phyloP scores from a whole-genome alignment of 2,113 vertebrate genomes.

The Junco hyemalis region DNA sequence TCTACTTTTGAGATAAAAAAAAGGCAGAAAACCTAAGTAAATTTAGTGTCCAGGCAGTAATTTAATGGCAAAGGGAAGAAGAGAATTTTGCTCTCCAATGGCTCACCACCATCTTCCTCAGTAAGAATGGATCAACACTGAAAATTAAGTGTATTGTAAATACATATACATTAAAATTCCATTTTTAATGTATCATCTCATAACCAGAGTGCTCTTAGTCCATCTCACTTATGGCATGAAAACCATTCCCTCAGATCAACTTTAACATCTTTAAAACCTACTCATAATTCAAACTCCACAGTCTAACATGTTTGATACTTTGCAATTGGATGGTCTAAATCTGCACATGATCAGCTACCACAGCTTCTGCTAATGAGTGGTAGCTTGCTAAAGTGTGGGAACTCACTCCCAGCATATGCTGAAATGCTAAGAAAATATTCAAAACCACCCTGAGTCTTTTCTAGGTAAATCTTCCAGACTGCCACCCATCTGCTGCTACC shows the following conservation, averaged over 20 bases:
- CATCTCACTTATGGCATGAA: not conserved
- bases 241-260: not conserved
- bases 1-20: not conserved
- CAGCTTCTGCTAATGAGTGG: not conserved
- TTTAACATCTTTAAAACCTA: not conserved
- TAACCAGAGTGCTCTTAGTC: not conserved
- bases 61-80: not conserved
- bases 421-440: constrained; percentile 6
- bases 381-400: not conserved
- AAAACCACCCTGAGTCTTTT: not conserved
- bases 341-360: not conserved
- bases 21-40: not conserved
- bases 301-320: not conserved
- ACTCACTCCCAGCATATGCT: constrained; percentile 25
- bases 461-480: constrained; percentile 49
- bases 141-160: not conserved
- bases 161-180: not conserved
- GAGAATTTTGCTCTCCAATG: not conserved
- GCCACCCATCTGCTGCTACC: constrained; percentile 42
- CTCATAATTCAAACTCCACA: not conserved
- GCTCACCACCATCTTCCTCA: not conserved
- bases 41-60: not conserved
- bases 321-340: not conserved
- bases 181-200: not conserved
- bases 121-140: not conserved